These are phyloP conservation scores for Cosmia pyralina DNA, from an alignment of 2,888 invertebrate species.

Conservation along the genomic window DNA sequence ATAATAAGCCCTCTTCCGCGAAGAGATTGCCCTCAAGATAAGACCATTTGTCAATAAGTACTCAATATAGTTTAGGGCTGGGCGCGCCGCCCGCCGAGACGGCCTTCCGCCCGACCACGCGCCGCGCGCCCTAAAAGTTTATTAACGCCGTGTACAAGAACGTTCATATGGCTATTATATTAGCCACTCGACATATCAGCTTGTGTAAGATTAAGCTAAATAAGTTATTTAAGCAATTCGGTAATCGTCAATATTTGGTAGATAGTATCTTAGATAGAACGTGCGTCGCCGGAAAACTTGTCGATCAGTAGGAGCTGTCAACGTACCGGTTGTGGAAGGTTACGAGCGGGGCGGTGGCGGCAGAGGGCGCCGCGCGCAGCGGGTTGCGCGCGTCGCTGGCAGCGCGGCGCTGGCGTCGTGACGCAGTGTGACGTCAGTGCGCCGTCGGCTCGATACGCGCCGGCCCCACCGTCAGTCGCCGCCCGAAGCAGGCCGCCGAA, in stretches of 20 bases:
- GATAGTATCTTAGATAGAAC: constrained; percentile 58
- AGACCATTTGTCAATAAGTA: constrained; percentile 70
- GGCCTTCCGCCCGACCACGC: constrained; percentile 73
- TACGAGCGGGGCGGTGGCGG: constrained; percentile 81
- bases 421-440: constrained; percentile 93
- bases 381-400: constrained; percentile 82
- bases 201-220: constrained; percentile 27
- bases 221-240: constrained; percentile 48
- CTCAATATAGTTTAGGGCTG: constrained; percentile 70
- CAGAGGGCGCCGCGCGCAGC: constrained; percentile 77
- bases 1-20: constrained; percentile 49
- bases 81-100: constrained; percentile 71
- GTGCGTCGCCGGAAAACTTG: constrained; percentile 73
- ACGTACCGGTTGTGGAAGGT: constrained; percentile 86
- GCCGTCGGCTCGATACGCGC: constrained; percentile 92
- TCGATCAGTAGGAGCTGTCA: constrained; percentile 83
- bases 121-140: constrained; percentile 72
- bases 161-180: constrained; percentile 58
- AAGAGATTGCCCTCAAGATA: constrained; percentile 69
- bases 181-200: constrained; percentile 19
- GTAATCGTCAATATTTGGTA: constrained; percentile 55
- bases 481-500: constrained; percentile 88
- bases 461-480: constrained; percentile 91
- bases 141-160: constrained; percentile 65
- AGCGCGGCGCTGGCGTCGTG: constrained; percentile 89